Conservation (phyloP, 2,888 invertebrate genomes). For the Aleiodes alternator region DNA sequence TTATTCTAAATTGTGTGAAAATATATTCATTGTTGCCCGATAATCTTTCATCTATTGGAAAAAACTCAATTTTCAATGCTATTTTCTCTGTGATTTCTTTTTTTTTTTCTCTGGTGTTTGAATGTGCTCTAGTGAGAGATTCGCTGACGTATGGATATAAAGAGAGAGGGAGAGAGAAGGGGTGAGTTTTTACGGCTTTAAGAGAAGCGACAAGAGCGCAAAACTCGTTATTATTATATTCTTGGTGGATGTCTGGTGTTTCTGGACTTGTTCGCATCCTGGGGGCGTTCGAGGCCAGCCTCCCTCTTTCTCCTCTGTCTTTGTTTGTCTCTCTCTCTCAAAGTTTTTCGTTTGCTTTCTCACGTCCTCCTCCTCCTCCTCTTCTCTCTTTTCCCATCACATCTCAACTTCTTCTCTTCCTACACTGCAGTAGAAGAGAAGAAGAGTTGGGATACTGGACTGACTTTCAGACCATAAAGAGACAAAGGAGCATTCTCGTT, state of each 20-base stretch:
- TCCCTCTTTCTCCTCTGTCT: conserved; percentile 9
- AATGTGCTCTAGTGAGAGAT: background rate
- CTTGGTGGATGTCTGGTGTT: conserved; percentile 29
- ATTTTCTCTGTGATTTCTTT: background rate
- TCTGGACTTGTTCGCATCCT: conserved; percentile 65
- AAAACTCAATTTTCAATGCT: background rate
- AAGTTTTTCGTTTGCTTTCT: conserved; percentile 13
- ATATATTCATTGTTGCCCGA: background rate
- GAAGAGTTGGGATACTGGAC: conserved; percentile 52
- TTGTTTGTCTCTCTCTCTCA: conserved; percentile 33
- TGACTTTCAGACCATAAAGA: conserved; percentile 75
- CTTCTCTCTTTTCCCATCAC: conserved; percentile 35
- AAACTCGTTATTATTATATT: conserved; percentile 72
- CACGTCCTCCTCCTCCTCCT: conserved; percentile 23
- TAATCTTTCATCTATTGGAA: conserved; percentile 12
- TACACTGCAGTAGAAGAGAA: conserved; percentile 19
- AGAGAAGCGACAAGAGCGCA: conserved; percentile 66
- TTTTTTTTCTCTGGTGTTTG: background rate
- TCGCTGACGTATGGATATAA: conserved; percentile 35
- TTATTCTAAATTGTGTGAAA: conserved; percentile 17
- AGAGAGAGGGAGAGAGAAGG: conserved; percentile 43
- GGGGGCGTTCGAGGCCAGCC: conserved; percentile 46
- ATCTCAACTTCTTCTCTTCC: conserved; percentile 12
- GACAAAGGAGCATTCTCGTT: conserved; percentile 72
- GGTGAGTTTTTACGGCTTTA: conserved; percentile 65